A percentile compares a stretch with the other conserved stretches of the same genome.
These are phyloP conservation scores for Maccullochella peelii DNA, from an alignment of 2,113 vertebrate species.

Conservation along the genomic window DNA sequence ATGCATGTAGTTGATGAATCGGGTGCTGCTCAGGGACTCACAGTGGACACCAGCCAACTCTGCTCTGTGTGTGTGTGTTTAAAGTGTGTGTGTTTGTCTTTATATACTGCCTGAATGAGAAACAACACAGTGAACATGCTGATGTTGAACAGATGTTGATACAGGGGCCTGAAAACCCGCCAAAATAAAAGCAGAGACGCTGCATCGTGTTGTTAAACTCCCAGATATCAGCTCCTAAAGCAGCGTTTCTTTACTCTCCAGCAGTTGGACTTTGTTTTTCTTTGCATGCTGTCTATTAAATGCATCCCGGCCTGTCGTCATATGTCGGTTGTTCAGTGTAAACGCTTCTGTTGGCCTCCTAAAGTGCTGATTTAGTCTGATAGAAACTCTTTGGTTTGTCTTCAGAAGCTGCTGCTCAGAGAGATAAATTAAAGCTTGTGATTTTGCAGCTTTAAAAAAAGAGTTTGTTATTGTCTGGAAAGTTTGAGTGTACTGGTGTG, in stretches of 20 bases:
- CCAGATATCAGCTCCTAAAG: neutral
- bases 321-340: too few species aligned
- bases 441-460: neutral
- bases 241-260: neutral
- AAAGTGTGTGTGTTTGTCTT: neutral
- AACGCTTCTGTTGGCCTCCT: too few species aligned
- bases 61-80: conserved; percentile 12
- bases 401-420: too few species aligned
- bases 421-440: neutral
- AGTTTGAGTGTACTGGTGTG: too few species aligned
- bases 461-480: neutral
- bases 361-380: too few species aligned
- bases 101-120: neutral
- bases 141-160: conserved; percentile 67
- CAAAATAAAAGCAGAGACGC: conserved; percentile 6
- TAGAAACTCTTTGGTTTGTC: too few species aligned
- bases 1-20: neutral
- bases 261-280: neutral
- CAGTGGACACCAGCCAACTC: neutral
- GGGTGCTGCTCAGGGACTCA: neutral
- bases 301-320: neutral
- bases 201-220: neutral
- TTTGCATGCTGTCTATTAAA: neutral
- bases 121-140: conserved; percentile 2
- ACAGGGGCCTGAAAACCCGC: conserved; percentile 7